phyloP scores from a whole-genome alignment of 2,888 invertebrate species.

The Stictocephala bisonia region DNA sequence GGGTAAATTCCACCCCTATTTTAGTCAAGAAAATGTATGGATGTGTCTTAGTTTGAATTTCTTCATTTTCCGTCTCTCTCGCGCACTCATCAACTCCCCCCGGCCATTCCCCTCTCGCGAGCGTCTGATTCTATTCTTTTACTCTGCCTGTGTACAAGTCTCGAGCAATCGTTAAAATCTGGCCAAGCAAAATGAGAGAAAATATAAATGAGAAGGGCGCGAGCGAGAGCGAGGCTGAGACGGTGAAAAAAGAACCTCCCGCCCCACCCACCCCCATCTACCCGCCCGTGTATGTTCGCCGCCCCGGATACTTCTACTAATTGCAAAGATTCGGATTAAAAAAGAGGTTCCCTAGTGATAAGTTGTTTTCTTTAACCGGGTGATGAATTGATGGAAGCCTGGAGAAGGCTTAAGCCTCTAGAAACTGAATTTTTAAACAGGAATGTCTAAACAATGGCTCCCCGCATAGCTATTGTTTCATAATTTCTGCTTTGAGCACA shows the following conservation, averaged over 20 bases:
- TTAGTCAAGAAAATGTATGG: constrained; percentile 56
- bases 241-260: constrained; percentile 26
- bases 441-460: constrained; percentile 37
- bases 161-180: constrained; percentile 58
- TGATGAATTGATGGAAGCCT: constrained; percentile 44
- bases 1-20: constrained; percentile 54
- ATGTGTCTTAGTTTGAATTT: constrained; percentile 68
- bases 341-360: constrained; percentile 48
- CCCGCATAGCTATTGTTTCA: constrained; percentile 32
- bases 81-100: constrained; percentile 63
- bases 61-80: constrained; percentile 69
- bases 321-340: constrained; percentile 56
- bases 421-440: constrained; percentile 22
- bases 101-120: constrained; percentile 41
- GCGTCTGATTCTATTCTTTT: constrained; percentile 55
- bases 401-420: constrained; percentile 34
- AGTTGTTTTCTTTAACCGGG: constrained; percentile 47
- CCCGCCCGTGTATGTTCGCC: constrained; percentile 41
- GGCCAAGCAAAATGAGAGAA: constrained; percentile 58
- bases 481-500: constrained; percentile 32
- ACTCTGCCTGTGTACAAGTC: constrained; percentile 49
- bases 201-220: constrained; percentile 57
- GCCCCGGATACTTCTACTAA: constrained; percentile 55
- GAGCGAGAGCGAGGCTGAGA: constrained; percentile 46
- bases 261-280: background rate